These are phyloP conservation scores for Nemapogon koenigi DNA, from an alignment of 2,888 invertebrate genomes.

Conservation along the genomic window DNA sequence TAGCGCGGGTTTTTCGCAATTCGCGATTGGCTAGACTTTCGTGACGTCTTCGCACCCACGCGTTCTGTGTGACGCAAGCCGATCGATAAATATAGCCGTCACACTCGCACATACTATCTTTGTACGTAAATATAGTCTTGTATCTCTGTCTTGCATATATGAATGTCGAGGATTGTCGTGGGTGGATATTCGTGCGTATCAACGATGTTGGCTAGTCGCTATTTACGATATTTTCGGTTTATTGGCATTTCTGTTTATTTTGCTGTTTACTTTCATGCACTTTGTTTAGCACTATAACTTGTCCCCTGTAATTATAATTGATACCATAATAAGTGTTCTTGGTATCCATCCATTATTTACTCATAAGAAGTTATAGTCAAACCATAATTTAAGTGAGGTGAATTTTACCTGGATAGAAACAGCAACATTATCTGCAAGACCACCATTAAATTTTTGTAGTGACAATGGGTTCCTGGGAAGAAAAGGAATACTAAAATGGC, in stretches of 20 bases:
- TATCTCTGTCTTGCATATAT: constrained; percentile 37
- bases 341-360: too few relatives aligned
- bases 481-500: too few relatives aligned
- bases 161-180: constrained; percentile 53
- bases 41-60: constrained; percentile 64
- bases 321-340: too few relatives aligned
- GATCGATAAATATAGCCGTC: constrained; percentile 43
- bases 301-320: too few relatives aligned
- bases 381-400: too few relatives aligned
- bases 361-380: too few relatives aligned
- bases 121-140: constrained; percentile 11
- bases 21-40: constrained; percentile 37
- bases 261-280: too few relatives aligned
- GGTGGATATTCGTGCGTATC: constrained; percentile 52
- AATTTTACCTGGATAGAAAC: too few relatives aligned
- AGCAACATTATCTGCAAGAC: too few relatives aligned
- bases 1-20: constrained; percentile 47
- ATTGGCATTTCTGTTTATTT: constrained; percentile 19
- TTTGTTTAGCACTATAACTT: too few relatives aligned
- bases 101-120: constrained; percentile 20
- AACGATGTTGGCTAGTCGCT: constrained; percentile 17
- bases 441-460: too few relatives aligned
- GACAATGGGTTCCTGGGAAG: too few relatives aligned
- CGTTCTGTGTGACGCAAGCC: constrained; percentile 55
- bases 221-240: constrained; percentile 34